Evolutionary conservation across 2,888 invertebrate species (phyloP).

Genomic region (Pollenia griseotomentosa): DNA sequence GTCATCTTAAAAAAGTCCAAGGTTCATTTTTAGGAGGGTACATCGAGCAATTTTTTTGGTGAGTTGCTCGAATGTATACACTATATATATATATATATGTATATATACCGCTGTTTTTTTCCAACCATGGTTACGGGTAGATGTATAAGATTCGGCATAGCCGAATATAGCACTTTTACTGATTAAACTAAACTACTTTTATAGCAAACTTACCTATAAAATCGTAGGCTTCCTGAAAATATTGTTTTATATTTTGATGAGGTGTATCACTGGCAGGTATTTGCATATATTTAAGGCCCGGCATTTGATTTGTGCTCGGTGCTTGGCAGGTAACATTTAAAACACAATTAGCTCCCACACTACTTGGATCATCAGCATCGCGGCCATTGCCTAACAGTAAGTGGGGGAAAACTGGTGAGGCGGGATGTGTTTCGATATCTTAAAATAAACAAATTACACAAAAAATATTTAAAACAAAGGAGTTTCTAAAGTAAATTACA

Average conservation of each 20-base stretch:
- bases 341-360: slow-evolving; percentile 90
- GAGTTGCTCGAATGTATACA: too few species aligned
- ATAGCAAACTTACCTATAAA: slow-evolving; percentile 90
- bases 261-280: slow-evolving; percentile 93
- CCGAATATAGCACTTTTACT: too few species aligned
- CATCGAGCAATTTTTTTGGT: too few species aligned
- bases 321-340: slow-evolving; percentile 92
- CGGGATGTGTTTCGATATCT: slow-evolving; percentile 90
- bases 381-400: slow-evolving; percentile 92
- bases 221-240: slow-evolving; percentile 93
- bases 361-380: slow-evolving; percentile 90
- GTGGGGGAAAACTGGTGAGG: slow-evolving; percentile 91
- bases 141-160: too few species aligned
- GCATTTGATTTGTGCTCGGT: slow-evolving; percentile 87
- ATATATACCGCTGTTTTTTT: too few species aligned
- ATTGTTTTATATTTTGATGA: slow-evolving; percentile 94
- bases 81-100: too few species aligned
- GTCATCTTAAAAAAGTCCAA: too few species aligned
- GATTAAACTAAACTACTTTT: too few species aligned
- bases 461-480: slow-evolving; percentile 34
- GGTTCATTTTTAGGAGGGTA: too few species aligned
- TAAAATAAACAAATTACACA: slow-evolving; percentile 76
- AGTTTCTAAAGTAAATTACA: not conserved
- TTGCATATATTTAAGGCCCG: slow-evolving; percentile 90
- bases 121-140: too few species aligned